Base-by-base conservation (phyloP, 2,888 invertebrate genomes). In the Muschampia plurimacula region DNA sequence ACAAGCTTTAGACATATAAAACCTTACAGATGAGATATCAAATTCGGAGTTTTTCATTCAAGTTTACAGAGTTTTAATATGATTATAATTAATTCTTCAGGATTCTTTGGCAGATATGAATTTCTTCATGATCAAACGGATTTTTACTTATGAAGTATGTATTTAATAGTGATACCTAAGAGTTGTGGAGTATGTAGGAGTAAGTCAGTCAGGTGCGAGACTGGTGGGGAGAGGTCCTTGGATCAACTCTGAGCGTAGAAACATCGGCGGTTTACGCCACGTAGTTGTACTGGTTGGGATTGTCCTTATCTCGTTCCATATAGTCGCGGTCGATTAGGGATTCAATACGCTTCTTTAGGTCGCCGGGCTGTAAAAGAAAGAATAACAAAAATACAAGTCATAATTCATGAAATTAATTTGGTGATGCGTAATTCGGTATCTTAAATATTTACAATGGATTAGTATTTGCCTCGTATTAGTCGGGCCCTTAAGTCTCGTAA, bases 311-410 rank as follows among this genome's bases (percentile, higher is more conserved):
- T 65, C 99, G 96, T 89, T 99, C 98, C 98, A 99, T 98, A 92
- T 99, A 99, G 92, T 99, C 99, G 84, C 99, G 96, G 90, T 99
- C 99, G 86, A 99, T 99, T 71, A 99, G 96, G 67, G 99, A 99
- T 89, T 99, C 99, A 83, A 99, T 99, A 79, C 99, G 96, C 88
- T 99, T 99, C 95, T 99, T 99, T 85, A 99, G 95, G 95, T 99
- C 99, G 75, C 98, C 97, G 79, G 99, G 98, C 99, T 99, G 90
- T 10, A 59, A 32, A 3, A 55, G 10, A 2, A 49, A 28, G 4
- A 46, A 32, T 15, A 8, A 28, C 2, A 5, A 12, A 12, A 44
- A 6, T 6, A 44, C 0, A 44, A 6, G 44, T 44, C 10, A 2
- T 44, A 6, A 44, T 44, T 44, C 6, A 6, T 44, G 22, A 22